Evolutionary conservation across 1,140 invertebrate genomes (phyloP).

Genomic region (Bombus superbus): DNA sequence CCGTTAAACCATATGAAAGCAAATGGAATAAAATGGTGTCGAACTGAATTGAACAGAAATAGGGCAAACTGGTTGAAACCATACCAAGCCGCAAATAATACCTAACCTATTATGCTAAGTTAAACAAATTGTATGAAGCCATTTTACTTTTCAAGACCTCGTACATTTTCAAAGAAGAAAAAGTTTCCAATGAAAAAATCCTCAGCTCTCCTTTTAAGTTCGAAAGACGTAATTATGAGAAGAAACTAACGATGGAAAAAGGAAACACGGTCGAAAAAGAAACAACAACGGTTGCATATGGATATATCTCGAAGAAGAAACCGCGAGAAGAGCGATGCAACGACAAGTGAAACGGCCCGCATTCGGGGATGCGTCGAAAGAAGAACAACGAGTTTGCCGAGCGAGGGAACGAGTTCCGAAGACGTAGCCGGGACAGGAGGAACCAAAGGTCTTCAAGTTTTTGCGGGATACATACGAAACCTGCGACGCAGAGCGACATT

Average conservation of each 20-base stretch:
- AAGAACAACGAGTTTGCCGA: constrained; percentile 2
- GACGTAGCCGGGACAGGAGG: constrained; percentile 31
- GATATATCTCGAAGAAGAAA: constrained; percentile 29
- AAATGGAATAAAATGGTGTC: not conserved
- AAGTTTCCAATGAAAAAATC: not conserved
- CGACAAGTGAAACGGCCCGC: constrained; percentile 32
- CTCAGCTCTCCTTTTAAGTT: not conserved
- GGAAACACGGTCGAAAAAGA: not conserved
- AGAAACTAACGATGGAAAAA: not conserved
- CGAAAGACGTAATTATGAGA: not conserved
- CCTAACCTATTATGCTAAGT: not conserved
- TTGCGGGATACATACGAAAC: constrained; percentile 46
- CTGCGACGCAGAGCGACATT: constrained; percentile 50
- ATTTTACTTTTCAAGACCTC: not conserved
- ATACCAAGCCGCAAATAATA: too few relatives aligned
- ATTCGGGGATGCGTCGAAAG: constrained; percentile 10
- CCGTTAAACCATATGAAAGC: not conserved
- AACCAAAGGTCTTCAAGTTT: constrained; percentile 62
- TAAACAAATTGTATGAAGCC: not conserved
- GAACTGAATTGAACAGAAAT: too few relatives aligned
- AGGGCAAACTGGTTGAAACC: too few relatives aligned
- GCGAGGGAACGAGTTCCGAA: constrained; percentile 28
- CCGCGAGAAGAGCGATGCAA: constrained; percentile 21
- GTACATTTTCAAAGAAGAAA: not conserved
- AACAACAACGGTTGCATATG: constrained; percentile 20